Evolutionary conservation across 2,113 vertebrate genomes (phyloP).

Genomic region (Cephalopterus ornatus): DNA sequence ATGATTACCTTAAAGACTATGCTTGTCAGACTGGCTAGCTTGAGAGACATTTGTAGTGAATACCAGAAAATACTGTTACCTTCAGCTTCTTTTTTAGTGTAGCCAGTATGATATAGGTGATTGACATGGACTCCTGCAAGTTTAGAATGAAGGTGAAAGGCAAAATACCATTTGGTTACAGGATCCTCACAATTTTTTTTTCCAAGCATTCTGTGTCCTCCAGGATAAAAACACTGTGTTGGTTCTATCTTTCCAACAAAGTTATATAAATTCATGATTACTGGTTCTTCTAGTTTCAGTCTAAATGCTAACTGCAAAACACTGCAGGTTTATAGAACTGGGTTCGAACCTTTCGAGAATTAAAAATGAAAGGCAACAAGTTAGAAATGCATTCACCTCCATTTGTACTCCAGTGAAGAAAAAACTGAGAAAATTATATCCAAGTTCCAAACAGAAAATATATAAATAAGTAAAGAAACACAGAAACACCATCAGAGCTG

Average conservation of each 20-base stretch:
- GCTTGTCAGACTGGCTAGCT: neutral
- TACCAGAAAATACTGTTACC: neutral
- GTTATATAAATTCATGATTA: neutral
- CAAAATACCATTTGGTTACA: neutral
- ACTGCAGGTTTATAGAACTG: neutral
- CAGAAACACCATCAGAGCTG: neutral
- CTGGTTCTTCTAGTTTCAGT: neutral
- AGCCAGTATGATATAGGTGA: neutral
- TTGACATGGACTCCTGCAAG: neutral
- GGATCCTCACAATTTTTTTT: neutral
- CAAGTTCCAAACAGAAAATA: neutral
- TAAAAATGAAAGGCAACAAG: neutral
- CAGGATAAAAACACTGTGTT: neutral
- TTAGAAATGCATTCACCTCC: neutral
- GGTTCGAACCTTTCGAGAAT: neutral
- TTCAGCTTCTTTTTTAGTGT: neutral
- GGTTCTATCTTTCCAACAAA: neutral
- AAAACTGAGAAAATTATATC: neutral
- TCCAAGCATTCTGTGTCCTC: neutral
- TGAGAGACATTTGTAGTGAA: neutral
- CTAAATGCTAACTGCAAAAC: neutral
- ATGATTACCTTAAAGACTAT: neutral
- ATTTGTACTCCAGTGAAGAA: neutral
- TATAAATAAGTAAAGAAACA: neutral
- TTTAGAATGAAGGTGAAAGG: neutral